Conservation (phyloP, 2,113 vertebrate genomes). For the Sturnus vulgaris region DNA sequence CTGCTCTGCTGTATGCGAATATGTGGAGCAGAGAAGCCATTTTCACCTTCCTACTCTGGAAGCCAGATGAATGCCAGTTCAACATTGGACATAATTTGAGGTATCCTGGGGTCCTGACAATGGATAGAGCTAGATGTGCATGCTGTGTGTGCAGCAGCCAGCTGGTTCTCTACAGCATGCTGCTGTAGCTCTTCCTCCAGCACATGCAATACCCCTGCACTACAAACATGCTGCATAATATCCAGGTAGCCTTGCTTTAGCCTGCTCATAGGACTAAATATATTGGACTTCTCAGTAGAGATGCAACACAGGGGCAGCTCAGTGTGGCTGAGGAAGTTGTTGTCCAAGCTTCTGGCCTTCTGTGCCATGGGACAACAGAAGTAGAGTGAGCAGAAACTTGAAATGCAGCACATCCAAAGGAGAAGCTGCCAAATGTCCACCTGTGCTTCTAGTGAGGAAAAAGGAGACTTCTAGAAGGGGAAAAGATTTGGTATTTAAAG, state of each 20-base stretch:
- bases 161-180: background rate
- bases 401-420: background rate
- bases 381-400: background rate
- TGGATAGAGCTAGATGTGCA: fast-evolving
- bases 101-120: background rate
- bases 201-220: background rate
- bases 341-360: background rate
- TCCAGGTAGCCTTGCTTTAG: background rate
- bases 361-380: fast-evolving
- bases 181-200: background rate
- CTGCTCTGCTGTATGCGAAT: background rate
- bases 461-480: background rate
- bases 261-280: background rate
- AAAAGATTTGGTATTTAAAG: background rate
- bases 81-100: background rate
- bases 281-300: background rate
- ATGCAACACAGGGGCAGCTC: background rate
- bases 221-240: background rate
- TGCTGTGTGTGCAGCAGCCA: background rate
- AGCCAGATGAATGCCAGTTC: background rate
- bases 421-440: background rate
- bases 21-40: background rate
- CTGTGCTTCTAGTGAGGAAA: background rate
- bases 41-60: background rate
- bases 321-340: background rate